Evolutionary conservation across 23 tunicate species (phyloP), one percentile per base, ranked within the genome.

Genomic region (Oikopleura dioica): DNA sequence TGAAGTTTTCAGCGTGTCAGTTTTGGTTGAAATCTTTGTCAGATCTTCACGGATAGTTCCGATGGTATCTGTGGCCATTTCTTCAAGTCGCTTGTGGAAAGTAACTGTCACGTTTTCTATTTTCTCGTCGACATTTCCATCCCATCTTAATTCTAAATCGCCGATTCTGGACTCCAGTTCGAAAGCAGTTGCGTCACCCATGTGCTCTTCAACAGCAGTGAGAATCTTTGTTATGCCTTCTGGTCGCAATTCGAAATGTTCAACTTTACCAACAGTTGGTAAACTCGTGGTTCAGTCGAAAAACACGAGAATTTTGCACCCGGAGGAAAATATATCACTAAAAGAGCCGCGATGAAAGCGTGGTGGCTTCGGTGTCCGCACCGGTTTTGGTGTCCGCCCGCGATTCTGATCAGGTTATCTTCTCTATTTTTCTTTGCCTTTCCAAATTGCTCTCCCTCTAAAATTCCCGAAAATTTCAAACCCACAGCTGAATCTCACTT

Each of bases 301-400:
- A n/a, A n/a, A n/a, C n/a, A n/a, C n/a, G n/a, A n/a, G n/a, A n/a
- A n/a, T n/a, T n/a, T n/a, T n/a, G n/a, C n/a, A n/a, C n/a, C n/a
- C n/a, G n/a, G n/a, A n/a, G n/a, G n/a, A n/a, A n/a, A n/a, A n/a
- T n/a, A n/a, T n/a, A n/a, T n/a, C n/a, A n/a, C n/a, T n/a, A n/a
- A n/a, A n/a, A n/a, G n/a, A n/a, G n/a, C n/a, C n/a, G n/a, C n/a
- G n/a, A n/a, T n/a, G n/a, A n/a, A n/a, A n/a, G n/a, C n/a, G 72
- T 63, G n/a, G n/a, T n/a, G 72, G 72, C 33, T 63, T 63, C 26
- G 72, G 72, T 31, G 72, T 63, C 33, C 72, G 72, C 26, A 63
- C 72, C 26, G 72, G 72, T 12, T 63, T 63, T 31, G 72, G 72
- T 21, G 72, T 63, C 72, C 72, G 72, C 30, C 72, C 72, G 2